Evolutionary conservation across 92 coral and sea anemone species (phyloP).

Genomic region (Porites cylindrica): DNA sequence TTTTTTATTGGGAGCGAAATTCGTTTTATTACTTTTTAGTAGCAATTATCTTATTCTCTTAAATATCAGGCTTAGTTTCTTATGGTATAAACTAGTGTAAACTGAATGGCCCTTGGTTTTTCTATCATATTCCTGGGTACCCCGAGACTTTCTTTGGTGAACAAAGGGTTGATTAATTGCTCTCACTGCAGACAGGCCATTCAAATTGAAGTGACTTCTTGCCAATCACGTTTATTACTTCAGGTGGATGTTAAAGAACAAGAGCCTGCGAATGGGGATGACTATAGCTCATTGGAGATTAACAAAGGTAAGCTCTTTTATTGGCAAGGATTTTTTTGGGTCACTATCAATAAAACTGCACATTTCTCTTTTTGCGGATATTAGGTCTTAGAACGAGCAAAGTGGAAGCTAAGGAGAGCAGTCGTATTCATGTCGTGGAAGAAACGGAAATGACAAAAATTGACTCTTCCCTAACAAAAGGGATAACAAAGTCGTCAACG

Average conservation of each 20-base stretch:
- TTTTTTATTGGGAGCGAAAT: no score
- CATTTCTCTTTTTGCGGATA: neutral
- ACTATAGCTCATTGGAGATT: neutral
- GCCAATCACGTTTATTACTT: neutral
- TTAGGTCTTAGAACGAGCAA: neutral
- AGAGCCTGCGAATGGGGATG: neutral
- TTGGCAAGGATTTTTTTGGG: neutral
- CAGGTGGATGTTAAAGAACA: neutral
- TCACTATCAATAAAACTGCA: neutral
- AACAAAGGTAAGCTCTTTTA: neutral
- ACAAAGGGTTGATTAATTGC: no score
- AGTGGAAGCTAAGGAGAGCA: neutral
- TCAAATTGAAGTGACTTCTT: neutral
- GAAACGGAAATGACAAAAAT: neutral
- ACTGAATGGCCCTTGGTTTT: no score
- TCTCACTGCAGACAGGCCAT: no score
- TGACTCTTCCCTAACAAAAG: neutral
- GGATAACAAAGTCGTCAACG: neutral
- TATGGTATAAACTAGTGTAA: no score
- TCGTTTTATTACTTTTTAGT: no score
- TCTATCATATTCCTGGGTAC: no score
- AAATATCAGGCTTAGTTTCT: no score
- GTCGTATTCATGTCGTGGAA: neutral
- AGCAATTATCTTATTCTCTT: no score
- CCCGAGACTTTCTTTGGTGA: no score